A percentile compares a stretch with the other conserved stretches of the same genome.
These are phyloP conservation scores for Drosophila cognata DNA, from an alignment of 2,888 invertebrate species.

Conservation along the genomic window DNA sequence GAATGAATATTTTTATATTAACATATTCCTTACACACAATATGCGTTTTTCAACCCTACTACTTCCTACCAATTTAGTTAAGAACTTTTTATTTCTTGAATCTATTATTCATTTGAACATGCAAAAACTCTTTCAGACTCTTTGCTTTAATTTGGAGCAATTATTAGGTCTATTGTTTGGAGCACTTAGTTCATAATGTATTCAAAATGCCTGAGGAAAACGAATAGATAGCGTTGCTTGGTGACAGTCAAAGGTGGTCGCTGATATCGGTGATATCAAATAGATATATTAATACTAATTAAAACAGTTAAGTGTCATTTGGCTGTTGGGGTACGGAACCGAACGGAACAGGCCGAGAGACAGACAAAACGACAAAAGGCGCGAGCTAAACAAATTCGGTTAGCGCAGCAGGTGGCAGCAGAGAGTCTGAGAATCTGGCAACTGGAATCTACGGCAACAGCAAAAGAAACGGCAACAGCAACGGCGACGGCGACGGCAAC, in stretches of 20 bases:
- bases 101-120: not conserved
- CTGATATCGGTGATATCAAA: constrained; percentile 20
- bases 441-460: constrained; percentile 1
- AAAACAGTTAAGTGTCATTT: constrained; percentile 59
- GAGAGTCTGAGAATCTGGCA: constrained; percentile 6
- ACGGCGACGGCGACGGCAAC: constrained; percentile 5
- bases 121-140: not conserved
- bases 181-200: too few species aligned
- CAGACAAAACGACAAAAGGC: constrained; percentile 34
- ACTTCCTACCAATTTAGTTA: not conserved
- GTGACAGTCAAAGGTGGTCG: constrained; percentile 4
- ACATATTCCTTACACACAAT: not conserved
- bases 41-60: not conserved
- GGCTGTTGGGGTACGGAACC: constrained; percentile 2
- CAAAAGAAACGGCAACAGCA: constrained; percentile 6
- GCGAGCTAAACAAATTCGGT: constrained; percentile 73
- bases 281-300: constrained; percentile 47
- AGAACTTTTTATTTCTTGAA: not conserved
- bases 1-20: not conserved
- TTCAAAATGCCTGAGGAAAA: not conserved
- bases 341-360: constrained; percentile 17
- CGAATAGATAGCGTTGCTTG: not conserved
- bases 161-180: too few species aligned
- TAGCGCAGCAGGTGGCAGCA: constrained; percentile 64
- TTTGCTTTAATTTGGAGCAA: not conserved